A percentile compares a stretch with the other conserved stretches of the same genome.
Evolutionary conservation across 2,888 invertebrate genomes (phyloP).

Genomic region (Eustalomyia histrio): DNA sequence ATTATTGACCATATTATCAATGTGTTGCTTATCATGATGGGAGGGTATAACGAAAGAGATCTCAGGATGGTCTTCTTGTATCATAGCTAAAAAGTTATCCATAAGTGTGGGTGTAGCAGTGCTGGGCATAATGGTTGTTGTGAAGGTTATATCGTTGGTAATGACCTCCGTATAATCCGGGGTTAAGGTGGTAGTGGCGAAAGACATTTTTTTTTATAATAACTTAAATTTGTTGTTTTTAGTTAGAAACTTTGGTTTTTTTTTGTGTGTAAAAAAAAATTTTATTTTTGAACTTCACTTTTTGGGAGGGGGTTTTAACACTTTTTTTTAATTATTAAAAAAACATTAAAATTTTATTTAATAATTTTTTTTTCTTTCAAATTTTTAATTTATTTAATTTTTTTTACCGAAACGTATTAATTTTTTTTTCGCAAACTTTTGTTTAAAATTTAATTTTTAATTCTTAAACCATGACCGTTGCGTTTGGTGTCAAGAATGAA

Average conservation of each 20-base stretch:
- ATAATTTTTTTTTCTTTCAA: slow-evolving; percentile 1
- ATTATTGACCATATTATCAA: slow-evolving; percentile 77
- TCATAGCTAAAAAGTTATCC: slow-evolving; percentile 69
- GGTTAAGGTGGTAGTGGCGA: slow-evolving; percentile 23
- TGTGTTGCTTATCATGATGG: slow-evolving; percentile 77
- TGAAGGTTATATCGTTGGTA: slow-evolving; percentile 39
- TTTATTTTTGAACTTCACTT: slow-evolving; percentile 13
- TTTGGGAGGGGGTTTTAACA: background rate
- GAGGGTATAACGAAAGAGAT: slow-evolving; percentile 79
- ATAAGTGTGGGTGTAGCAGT: slow-evolving; percentile 69
- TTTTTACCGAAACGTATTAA: slow-evolving; percentile 9
- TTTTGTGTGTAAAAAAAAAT: slow-evolving; percentile 5
- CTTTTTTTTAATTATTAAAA: slow-evolving; percentile 3
- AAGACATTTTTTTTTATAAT: slow-evolving; percentile 47
- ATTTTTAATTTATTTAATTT: slow-evolving; percentile 38
- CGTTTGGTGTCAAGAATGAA: slow-evolving; percentile 58
- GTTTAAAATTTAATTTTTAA: background rate
- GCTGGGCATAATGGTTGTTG: slow-evolving; percentile 49
- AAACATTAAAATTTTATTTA: slow-evolving; percentile 2
- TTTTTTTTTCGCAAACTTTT: background rate
- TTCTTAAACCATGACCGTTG: slow-evolving; percentile 48
- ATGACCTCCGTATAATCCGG: slow-evolving; percentile 47
- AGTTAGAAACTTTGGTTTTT: slow-evolving; percentile 41
- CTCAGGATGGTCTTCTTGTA: slow-evolving; percentile 75
- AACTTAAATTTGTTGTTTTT: slow-evolving; percentile 8